A percentile compares a stretch with the other conserved stretches of the same genome.
Evolutionary conservation across 2,113 vertebrate genomes (phyloP).

Genomic region (Ondatra zibethicus): DNA sequence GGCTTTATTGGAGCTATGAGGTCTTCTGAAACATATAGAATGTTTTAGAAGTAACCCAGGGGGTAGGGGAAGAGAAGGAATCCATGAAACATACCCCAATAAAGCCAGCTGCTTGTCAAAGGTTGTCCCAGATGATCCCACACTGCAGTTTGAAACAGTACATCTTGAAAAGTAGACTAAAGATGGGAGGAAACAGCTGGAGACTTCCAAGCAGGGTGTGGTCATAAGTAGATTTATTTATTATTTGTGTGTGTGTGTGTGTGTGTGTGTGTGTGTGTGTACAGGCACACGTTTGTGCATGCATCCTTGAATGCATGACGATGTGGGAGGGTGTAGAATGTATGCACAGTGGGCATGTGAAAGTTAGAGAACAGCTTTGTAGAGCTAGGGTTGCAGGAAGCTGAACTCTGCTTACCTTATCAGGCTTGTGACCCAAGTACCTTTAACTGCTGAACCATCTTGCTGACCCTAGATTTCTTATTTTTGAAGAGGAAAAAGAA

Average conservation of each 20-base stretch:
- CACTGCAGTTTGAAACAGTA: slow-evolving; percentile 31
- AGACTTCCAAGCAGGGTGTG: neutral
- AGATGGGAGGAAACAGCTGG: neutral
- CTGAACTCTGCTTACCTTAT: neutral
- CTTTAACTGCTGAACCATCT: neutral
- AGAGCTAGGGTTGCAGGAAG: too few relatives aligned
- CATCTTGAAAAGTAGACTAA: neutral
- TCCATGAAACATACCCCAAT: neutral
- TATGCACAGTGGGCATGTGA: too few relatives aligned
- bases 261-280: too few relatives aligned
- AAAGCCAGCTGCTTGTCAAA: slow-evolving; percentile 2
- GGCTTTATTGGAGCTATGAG: neutral
- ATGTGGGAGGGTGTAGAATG: neutral
- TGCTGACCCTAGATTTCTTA: neutral
- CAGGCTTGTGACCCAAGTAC: neutral
- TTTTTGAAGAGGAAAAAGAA: neutral
- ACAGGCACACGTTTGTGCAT: too few relatives aligned
- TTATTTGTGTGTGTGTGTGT: neutral
- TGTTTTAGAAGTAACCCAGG: neutral
- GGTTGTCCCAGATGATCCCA: neutral
- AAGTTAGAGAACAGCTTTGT: neutral
- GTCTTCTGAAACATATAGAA: neutral
- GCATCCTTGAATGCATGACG: too few relatives aligned
- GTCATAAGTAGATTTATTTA: neutral
- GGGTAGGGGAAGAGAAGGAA: neutral